A percentile compares a stretch with the other conserved stretches of the same genome.
Evolutionary conservation across 2,113 vertebrate species (phyloP).

Genomic region (Telmatochromis bifrenatus): DNA sequence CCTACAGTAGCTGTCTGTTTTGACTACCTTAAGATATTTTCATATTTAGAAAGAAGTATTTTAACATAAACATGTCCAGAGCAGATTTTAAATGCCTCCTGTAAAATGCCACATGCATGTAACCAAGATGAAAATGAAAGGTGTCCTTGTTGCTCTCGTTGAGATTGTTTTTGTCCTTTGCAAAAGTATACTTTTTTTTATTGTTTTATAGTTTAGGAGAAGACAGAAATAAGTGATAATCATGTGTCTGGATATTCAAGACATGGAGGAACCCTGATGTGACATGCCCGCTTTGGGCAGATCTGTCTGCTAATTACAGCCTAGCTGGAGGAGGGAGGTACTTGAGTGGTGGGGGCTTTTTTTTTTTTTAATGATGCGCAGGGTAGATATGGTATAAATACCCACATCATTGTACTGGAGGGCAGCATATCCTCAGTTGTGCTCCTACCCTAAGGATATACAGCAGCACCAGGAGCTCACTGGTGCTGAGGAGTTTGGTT

Average conservation of each 20-base stretch:
- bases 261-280: slow-evolving; percentile 70
- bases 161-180: not conserved
- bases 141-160: not conserved
- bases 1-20: not conserved
- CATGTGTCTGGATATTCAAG: slow-evolving; percentile 66
- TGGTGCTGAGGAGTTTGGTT: slow-evolving; percentile 56
- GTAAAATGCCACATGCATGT: not conserved
- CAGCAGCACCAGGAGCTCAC: slow-evolving; percentile 53
- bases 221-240: slow-evolving; percentile 68
- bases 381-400: slow-evolving; percentile 86
- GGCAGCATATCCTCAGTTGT: slow-evolving; percentile 78
- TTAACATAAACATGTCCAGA: not conserved
- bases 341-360: slow-evolving; percentile 68
- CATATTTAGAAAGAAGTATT: not conserved
- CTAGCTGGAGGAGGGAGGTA: slow-evolving; percentile 79
- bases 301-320: slow-evolving; percentile 86
- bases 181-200: not conserved
- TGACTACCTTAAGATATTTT: slow-evolving; percentile 19
- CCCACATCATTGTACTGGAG: slow-evolving; percentile 64
- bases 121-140: not conserved
- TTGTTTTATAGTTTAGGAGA: slow-evolving; percentile 26
- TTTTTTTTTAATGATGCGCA: slow-evolving; percentile 62
- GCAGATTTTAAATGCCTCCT: not conserved
- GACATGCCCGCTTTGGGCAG: slow-evolving; percentile 78
- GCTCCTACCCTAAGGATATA: slow-evolving; percentile 74